Base-by-base conservation (phyloP, 2,797 vertebrate genomes). In the Xenops minutus region DNA sequence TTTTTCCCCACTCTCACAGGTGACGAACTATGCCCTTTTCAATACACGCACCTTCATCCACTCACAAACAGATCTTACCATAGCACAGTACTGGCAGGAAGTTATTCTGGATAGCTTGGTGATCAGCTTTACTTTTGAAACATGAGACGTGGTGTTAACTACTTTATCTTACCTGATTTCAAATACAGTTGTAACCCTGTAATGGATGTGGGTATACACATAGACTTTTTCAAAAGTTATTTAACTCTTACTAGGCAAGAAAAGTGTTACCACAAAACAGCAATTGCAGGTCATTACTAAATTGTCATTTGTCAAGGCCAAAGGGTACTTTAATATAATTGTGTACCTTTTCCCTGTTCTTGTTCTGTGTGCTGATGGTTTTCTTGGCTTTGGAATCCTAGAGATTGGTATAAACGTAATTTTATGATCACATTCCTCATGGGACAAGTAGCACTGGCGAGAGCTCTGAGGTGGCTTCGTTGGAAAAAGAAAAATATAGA, bases 391-490 rank as follows among this genome's bases (percentile, higher is more conserved):
- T 92, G 78, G 62, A 81, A 93, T 91, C 15, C 83, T 92, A 99
- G 99, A 96, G 99, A 99, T 78, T 99, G 99, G 99, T 99, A 99
- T 97, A 98, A 96, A 92, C 98, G 97, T n/a, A 99, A 99, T 95
- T 98, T 99, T 95, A 97, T 97, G 92, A 99, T 99, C 97, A 99
- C 99, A 6, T 96, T 98, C 82, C 98, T 99, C 82, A 99, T 99
- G 99, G 99, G 98, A 72, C 98, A 96, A 96, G 98, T 99, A 68
- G 95, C 97, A 49, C 56, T 99, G 72, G 86, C 71, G 55, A 98
- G 97, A 95, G 73, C 97, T 39, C 98, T 99, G 98, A 98, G 51
- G 89, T 98, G 87, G 54, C 93, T 99, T 44, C 90, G 93, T 1
- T 77, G 92, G 84, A 97, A 96, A 89, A 89, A 39, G 54, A 96